Evolutionary conservation across 92 coral and sea anemone genomes (phyloP), one percentile per base, ranked within the genome.

Genomic region (Plumapathes pennacea): DNA sequence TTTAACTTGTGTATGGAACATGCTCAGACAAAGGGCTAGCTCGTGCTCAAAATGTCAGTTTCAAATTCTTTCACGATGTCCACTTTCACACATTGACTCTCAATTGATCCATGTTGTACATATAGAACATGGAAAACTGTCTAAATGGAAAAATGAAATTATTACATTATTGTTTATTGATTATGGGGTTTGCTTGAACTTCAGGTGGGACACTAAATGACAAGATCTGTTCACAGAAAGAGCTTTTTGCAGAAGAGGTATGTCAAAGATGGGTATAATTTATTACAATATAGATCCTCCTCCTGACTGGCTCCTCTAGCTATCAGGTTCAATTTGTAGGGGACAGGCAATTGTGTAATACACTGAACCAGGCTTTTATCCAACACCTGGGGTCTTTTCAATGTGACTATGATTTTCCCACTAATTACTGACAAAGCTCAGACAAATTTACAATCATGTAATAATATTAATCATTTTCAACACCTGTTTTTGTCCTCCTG

Each of bases 181-280:
- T 15, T 32, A 33, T 34, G 14, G 51, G 38, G 2, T 62, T 15
- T 17, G 23, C 31, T 46, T 11, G 9, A 17, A 31, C 30, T 64
- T 11, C 52, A 92, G 98, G 98, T 57, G 98, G 98, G 27, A 92
- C 96, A 19, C 83, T 92, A 5, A 83, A 92, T 88, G 96, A 92
- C 32, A 92, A 92, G 72, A 92, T 92, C 19, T 54, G 50, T 39
- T 30, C 62, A 15, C 90, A 84, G 31, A 78, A 87, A 45, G 86
- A 78, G 14, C 64, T 92, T 27, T 84, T 92, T 44, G 72, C 84
- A 6, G 98, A 92, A 69, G 91, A 85, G 96, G 98, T 92, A 69
- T 42, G 0, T 1, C 8, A 4, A 49, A 36, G n/a, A n/a, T 36
- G n/a, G 9, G n/a, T 36, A n/a, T n/a, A 36, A n/a, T 7, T 7